Conservation (phyloP, 1,140 invertebrate species). For the Lysiphlebus fabarum region DNA sequence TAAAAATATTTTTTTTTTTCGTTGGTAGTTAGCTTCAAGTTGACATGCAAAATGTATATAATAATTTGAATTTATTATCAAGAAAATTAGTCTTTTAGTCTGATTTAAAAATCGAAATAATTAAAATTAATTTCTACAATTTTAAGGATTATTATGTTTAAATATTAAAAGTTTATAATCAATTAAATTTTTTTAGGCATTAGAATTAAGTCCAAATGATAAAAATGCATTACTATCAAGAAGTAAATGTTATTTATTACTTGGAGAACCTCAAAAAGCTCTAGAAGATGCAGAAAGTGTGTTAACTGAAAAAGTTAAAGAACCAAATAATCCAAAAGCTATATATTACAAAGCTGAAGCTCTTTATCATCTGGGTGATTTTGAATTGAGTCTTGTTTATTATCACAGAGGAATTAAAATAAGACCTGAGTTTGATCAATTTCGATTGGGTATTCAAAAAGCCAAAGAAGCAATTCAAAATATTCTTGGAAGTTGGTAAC, state of each 20-base stretch:
- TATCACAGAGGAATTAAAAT: slow-evolving; percentile 83
- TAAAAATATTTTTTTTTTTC: no score
- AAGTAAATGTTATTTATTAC: slow-evolving; percentile 84
- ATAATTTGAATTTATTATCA: no score
- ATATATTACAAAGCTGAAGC: slow-evolving; percentile 91
- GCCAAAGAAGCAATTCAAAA: slow-evolving; percentile 92
- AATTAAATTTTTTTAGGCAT: slow-evolving; percentile 64
- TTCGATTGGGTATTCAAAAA: slow-evolving; percentile 89
- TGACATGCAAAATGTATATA: no score
- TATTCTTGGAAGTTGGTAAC: slow-evolving; percentile 79
- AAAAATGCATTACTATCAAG: slow-evolving; percentile 82
- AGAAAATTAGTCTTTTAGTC: no score
- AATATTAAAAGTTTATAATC: slow-evolving; percentile 11
- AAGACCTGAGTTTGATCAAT: slow-evolving; percentile 80
- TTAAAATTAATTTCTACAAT: no score
- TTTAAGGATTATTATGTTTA: not conserved
- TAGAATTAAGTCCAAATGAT: slow-evolving; percentile 81
- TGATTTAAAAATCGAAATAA: no score
- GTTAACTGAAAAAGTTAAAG: slow-evolving; percentile 59
- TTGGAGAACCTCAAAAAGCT: slow-evolving; percentile 81
- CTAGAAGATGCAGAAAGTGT: slow-evolving; percentile 82
- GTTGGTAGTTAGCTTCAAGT: no score
- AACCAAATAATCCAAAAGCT: slow-evolving; percentile 78
- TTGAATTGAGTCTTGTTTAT: slow-evolving; percentile 88
- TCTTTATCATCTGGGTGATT: slow-evolving; percentile 86